Evolutionary conservation across 2,888 invertebrate genomes (phyloP).

Genomic region (Seira musarum): DNA sequence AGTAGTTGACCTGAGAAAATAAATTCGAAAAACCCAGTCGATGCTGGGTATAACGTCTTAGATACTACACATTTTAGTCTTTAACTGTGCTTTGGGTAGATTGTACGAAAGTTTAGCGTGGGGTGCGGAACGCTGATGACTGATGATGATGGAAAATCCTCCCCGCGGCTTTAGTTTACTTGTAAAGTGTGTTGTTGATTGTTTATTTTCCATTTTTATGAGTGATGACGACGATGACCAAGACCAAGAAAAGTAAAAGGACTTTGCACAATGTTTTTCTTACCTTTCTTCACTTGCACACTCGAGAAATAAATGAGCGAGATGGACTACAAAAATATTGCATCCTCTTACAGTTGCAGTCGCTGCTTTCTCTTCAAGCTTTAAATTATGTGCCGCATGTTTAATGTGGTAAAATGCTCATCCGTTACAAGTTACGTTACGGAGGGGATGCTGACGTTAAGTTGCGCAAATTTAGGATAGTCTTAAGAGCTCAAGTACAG

Average conservation of each 20-base stretch:
- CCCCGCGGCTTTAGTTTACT: neutral
- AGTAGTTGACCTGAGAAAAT: neutral
- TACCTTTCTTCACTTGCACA: neutral
- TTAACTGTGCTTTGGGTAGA: neutral
- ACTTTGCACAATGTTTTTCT: no score
- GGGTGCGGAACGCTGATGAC: neutral
- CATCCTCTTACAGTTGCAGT: neutral
- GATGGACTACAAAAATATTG: neutral
- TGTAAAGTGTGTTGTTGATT: neutral
- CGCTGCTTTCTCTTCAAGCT: neutral
- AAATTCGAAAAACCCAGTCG: neutral
- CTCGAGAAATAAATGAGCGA: neutral
- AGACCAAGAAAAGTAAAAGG: neutral
- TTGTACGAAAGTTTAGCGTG: neutral
- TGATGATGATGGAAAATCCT: conserved; percentile 1
- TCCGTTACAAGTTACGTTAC: no score
- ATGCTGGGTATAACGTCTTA: neutral
- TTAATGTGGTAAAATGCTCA: neutral
- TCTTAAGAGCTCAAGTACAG: neutral
- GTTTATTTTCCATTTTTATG: neutral
- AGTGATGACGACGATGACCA: neutral
- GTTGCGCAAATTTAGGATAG: neutral
- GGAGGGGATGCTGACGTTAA: neutral
- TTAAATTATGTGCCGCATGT: neutral
- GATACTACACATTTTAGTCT: neutral